These are phyloP conservation scores for Drosophila pectinifera DNA, from an alignment of 1,140 invertebrate genomes.

Conservation along the genomic window DNA sequence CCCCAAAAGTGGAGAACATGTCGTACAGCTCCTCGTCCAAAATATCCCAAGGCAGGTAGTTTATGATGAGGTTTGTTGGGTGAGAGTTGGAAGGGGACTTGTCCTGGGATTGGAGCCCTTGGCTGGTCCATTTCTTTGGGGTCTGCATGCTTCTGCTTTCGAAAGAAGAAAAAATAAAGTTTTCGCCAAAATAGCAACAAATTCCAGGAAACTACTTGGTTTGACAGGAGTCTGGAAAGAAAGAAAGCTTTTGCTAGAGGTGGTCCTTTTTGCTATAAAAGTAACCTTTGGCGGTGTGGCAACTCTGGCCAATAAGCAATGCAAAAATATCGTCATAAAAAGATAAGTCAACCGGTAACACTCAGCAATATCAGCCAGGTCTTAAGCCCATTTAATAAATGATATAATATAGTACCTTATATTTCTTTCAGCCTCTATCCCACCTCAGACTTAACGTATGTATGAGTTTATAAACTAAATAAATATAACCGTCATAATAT, in stretches of 20 bases:
- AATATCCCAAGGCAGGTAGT: neutral
- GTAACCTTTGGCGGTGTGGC: neutral
- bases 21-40: neutral
- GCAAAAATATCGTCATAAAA: neutral
- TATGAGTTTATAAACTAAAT: slow-evolving; percentile 1
- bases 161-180: neutral
- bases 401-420: no score
- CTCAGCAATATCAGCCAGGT: no score
- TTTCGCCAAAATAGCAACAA: neutral
- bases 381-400: no score
- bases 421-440: neutral
- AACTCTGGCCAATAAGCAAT: neutral
- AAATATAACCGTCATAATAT: slow-evolving; percentile 13
- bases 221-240: neutral
- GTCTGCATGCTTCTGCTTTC: neutral
- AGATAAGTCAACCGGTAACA: neutral
- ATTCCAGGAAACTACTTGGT: neutral
- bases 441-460: neutral
- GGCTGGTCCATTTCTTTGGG: no score
- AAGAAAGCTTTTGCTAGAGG: neutral
- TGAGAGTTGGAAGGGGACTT: fast-evolving
- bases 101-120: neutral
- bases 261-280: no score
- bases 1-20: neutral
- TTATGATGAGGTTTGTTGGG: neutral